These are phyloP conservation scores for Tethya wilhelma DNA, from an alignment of 37 sponge, comb jelly and placozoan species.

Conservation along the genomic window DNA sequence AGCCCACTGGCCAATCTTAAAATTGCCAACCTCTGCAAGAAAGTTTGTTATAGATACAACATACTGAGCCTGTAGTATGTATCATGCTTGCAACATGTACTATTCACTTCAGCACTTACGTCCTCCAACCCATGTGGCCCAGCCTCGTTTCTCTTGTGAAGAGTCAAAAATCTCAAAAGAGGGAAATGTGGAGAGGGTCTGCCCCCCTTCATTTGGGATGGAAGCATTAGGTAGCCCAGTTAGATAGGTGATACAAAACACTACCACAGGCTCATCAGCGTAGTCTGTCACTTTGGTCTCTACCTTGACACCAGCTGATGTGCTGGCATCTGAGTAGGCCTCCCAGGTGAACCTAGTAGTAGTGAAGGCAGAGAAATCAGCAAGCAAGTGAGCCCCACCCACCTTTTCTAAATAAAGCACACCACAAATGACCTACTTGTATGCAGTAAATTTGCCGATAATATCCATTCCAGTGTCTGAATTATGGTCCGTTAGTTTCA, in stretches of 20 bases:
- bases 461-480: conserved; percentile 1
- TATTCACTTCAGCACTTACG: too few relatives aligned
- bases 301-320: background rate
- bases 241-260: conserved; percentile 26
- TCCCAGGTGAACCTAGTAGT: conserved; percentile 11
- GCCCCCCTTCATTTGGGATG: conserved; percentile 1
- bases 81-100: too few relatives aligned
- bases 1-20: conserved; percentile 27
- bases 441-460: background rate
- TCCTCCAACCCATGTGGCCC: conserved; percentile 55
- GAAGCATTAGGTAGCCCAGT: conserved; percentile 30
- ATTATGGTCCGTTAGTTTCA: background rate
- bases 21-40: too few relatives aligned
- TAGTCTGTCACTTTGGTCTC: conserved; percentile 27
- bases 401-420: background rate
- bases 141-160: conserved; percentile 42
- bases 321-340: background rate
- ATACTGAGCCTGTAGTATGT: too few relatives aligned
- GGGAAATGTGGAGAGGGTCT: conserved; percentile 51
- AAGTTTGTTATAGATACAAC: too few relatives aligned
- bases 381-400: too few relatives aligned
- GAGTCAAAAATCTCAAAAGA: conserved; percentile 36
- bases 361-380: background rate
- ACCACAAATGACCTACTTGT: background rate
- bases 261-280: conserved; percentile 21